phyloP scores from a whole-genome alignment of 2,797 vertebrate genomes.

The Xyrichtys novacula region DNA sequence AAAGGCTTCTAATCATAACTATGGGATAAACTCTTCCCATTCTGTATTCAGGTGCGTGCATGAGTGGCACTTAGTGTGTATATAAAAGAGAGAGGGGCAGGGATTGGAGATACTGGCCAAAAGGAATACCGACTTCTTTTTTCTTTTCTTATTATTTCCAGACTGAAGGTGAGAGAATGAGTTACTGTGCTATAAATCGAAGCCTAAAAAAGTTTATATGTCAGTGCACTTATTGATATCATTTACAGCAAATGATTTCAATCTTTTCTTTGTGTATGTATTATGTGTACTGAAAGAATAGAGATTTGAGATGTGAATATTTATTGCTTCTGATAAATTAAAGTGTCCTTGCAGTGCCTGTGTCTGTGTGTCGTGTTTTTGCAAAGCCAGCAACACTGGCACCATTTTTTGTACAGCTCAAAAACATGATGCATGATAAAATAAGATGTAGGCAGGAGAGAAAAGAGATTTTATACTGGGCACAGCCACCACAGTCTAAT shows the following conservation, averaged over 20 bases:
- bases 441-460: background rate
- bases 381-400: background rate
- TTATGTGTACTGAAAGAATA: conserved; percentile 84
- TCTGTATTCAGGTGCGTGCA: conserved; percentile 83
- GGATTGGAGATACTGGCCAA: conserved; percentile 68
- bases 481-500: too few species aligned
- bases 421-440: background rate
- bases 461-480: too few species aligned
- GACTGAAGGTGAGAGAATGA: conserved; percentile 79
- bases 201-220: conserved; percentile 78
- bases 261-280: conserved; percentile 84
- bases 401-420: background rate
- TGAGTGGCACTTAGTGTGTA: conserved; percentile 80
- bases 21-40: conserved; percentile 79
- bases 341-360: conserved; percentile 88
- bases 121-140: conserved; percentile 72
- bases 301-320: conserved; percentile 88
- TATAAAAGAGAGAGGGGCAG: conserved; percentile 58
- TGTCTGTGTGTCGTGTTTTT: conserved; percentile 54
- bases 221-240: conserved; percentile 82
- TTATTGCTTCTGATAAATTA: conserved; percentile 90
- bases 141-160: conserved; percentile 76
- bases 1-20: conserved; percentile 84
- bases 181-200: conserved; percentile 71
- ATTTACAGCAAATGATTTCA: conserved; percentile 82